Percentiles rank a stretch among this genome's conserved stretches.
Evolutionary conservation across 2,113 vertebrate genomes (phyloP).

Genomic region (Eolophus roseicapilla): DNA sequence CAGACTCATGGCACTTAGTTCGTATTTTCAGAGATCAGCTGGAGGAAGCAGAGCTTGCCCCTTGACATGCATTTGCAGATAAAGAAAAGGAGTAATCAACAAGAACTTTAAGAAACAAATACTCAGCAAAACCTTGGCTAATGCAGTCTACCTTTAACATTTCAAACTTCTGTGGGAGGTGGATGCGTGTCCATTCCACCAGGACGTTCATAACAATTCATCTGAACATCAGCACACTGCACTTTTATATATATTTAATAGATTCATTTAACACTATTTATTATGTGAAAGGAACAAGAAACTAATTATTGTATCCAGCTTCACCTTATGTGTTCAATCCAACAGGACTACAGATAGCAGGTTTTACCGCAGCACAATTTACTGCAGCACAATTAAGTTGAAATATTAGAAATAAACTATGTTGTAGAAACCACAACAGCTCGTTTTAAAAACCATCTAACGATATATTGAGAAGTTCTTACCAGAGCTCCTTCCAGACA

Average conservation of each 20-base stretch:
- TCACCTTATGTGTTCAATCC: not conserved
- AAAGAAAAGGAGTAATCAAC: not conserved
- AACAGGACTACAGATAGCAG: not conserved
- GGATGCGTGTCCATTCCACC: accelerated
- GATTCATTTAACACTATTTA: not conserved
- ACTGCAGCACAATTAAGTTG: not conserved
- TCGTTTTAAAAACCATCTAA: not conserved
- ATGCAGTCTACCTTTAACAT: not conserved
- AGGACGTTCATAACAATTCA: not conserved
- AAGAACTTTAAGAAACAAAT: not conserved
- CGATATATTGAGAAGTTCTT: slow-evolving; percentile 46
- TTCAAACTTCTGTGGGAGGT: not conserved
- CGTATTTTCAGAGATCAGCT: not conserved
- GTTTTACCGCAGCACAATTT: not conserved
- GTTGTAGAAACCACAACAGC: not conserved
- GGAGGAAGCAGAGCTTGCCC: not conserved
- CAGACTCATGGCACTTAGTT: not conserved
- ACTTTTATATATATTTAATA: not conserved
- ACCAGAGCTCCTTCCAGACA: slow-evolving; percentile 97
- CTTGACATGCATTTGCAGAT: not conserved
- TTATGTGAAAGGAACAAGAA: not conserved
- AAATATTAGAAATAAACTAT: not conserved
- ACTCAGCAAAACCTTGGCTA: not conserved
- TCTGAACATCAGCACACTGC: not conserved
- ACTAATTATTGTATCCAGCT: not conserved